Percentiles rank a stretch among this genome's conserved stretches.
Evolutionary conservation across 2,797 vertebrate species (phyloP).

Genomic region (Onychomys leucogaster): DNA sequence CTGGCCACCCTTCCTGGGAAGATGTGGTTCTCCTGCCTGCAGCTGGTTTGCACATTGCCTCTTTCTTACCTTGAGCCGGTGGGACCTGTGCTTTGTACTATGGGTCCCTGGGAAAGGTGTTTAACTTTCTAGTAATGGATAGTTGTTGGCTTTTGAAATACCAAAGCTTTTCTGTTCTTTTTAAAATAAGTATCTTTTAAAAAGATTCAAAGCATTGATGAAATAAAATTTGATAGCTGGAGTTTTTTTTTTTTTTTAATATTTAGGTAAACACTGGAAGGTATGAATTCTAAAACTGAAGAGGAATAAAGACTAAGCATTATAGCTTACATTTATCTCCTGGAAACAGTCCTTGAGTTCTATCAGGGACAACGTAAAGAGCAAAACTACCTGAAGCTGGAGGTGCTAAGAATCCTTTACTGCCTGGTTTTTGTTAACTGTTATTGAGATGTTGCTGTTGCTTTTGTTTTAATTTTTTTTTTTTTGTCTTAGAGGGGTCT

Average conservation of each 20-base stretch:
- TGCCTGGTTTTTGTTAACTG: not conserved
- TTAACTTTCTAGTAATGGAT: constrained; percentile 84
- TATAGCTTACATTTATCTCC: not conserved
- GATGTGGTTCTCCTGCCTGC: not conserved
- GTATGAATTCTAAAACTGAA: not conserved
- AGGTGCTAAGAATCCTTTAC: not conserved
- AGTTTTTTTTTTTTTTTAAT: not conserved
- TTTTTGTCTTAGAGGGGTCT: not conserved
- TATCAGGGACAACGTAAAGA: not conserved
- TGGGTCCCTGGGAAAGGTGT: constrained; percentile 67
- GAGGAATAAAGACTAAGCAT: not conserved
- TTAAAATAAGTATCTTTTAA: constrained; percentile 88
- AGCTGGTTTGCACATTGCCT: constrained; percentile 20
- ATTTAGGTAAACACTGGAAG: not conserved
- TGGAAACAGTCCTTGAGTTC: not conserved
- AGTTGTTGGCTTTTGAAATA: constrained; percentile 87
- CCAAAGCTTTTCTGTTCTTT: constrained; percentile 87
- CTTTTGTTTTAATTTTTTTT: not conserved
- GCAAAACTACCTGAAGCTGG: not conserved
- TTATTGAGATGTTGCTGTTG: not conserved
- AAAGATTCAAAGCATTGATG: not conserved
- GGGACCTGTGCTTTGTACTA: constrained; percentile 77
- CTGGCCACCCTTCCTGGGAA: not conserved
- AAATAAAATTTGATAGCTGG: not conserved
- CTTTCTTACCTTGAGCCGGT: constrained; percentile 67